Percentiles rank a stretch among this genome's conserved stretches.
Conservation (phyloP, 2,113 vertebrate genomes). For the Nothoprocta perdicaria region DNA sequence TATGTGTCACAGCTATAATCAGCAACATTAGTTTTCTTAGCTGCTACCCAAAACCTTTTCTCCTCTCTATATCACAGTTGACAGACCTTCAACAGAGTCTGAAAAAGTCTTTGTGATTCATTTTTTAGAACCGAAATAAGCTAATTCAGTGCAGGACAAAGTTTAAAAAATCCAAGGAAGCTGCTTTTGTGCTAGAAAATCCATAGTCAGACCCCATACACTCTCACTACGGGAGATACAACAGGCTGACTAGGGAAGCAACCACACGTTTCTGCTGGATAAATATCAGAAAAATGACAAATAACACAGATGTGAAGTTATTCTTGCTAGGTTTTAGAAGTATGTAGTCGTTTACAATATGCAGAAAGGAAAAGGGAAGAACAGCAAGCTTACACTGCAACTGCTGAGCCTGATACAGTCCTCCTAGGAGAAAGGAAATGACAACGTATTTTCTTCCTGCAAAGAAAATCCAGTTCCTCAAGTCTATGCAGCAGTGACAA, state of each 20-base stretch:
- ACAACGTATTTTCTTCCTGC: background rate
- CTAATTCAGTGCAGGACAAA: background rate
- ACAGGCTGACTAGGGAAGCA: background rate
- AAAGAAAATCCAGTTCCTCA: background rate
- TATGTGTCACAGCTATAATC: too few relatives aligned
- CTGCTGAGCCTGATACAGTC: rapidly evolving
- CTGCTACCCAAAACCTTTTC: background rate
- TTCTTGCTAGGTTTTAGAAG: background rate
- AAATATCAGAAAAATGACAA: background rate
- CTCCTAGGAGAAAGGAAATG: background rate
- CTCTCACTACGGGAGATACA: background rate
- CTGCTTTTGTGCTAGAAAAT: background rate
- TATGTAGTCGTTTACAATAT: background rate
- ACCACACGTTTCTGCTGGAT: background rate
- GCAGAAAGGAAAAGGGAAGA: background rate
- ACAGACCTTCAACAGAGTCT: background rate
- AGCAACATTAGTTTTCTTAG: background rate
- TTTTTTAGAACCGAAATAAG: background rate
- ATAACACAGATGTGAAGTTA: background rate
- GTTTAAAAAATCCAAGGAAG: background rate
- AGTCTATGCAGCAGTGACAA: rapidly evolving
- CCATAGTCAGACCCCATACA: background rate
- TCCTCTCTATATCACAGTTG: background rate
- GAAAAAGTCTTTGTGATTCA: background rate
- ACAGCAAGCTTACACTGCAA: background rate